phyloP scores from a whole-genome alignment of 2,888 invertebrate genomes.

The Trimorus sp. region DNA sequence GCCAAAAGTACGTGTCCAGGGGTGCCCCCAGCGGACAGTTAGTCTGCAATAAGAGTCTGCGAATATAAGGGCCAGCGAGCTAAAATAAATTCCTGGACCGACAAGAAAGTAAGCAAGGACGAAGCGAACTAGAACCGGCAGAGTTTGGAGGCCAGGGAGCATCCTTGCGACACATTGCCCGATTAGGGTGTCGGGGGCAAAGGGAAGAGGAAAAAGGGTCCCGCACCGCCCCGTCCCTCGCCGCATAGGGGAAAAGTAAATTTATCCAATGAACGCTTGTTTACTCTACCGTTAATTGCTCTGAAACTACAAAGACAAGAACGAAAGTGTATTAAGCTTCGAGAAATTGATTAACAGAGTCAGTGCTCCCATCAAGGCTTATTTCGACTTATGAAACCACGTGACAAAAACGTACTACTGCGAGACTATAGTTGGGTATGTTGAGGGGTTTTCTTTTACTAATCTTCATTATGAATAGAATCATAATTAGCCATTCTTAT shows the following conservation, averaged over 20 bases:
- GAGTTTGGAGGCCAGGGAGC: conserved; percentile 71
- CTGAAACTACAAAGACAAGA: too few species aligned
- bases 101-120: conserved; percentile 84
- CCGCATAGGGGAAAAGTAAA: conserved; percentile 86
- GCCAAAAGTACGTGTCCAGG: conserved; percentile 65
- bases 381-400: too few species aligned
- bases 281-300: too few species aligned
- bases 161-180: conserved; percentile 71
- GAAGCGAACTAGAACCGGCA: conserved; percentile 84
- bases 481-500: too few species aligned
- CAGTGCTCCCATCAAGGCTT: too few species aligned
- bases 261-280: background rate
- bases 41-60: conserved; percentile 68
- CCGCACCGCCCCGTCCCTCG: conserved; percentile 90
- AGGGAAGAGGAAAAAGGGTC: conserved; percentile 90
- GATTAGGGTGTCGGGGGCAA: conserved; percentile 87
- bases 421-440: too few species aligned
- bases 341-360: too few species aligned
- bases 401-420: too few species aligned
- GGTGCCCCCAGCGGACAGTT: conserved; percentile 55
- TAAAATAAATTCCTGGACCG: conserved; percentile 79
- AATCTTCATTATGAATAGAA: too few species aligned
- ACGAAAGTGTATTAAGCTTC: too few species aligned
- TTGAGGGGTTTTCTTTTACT: too few species aligned
- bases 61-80: conserved; percentile 53